phyloP scores from a whole-genome alignment of 2,888 invertebrate species.

The Troilus luridus region DNA sequence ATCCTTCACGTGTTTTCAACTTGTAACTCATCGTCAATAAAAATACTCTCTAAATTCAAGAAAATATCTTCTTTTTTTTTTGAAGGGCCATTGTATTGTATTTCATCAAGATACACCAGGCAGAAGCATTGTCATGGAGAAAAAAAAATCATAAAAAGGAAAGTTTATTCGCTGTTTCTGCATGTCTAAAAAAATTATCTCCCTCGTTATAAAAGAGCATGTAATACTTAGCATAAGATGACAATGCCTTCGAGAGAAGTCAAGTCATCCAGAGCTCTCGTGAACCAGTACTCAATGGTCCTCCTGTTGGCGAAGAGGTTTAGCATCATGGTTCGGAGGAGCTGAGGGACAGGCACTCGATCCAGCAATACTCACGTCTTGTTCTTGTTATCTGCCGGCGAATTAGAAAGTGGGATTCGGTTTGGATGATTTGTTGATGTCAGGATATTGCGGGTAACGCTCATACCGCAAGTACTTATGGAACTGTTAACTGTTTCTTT shows the following conservation, averaged over 20 bases:
- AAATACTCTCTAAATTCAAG: neutral
- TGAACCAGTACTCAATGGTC: neutral
- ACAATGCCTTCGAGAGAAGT: neutral
- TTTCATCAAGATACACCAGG: neutral
- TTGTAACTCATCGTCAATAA: neutral
- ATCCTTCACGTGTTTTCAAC: neutral
- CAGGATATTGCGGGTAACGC: neutral
- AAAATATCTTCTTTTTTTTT: neutral
- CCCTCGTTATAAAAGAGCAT: slow-evolving; percentile 17
- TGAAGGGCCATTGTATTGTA: neutral
- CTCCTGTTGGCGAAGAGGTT: neutral
- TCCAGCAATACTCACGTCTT: neutral
- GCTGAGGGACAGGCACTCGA: neutral
- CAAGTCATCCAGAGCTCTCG: neutral
- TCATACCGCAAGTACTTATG: neutral
- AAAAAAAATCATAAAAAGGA: neutral
- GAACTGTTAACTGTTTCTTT: too few relatives aligned
- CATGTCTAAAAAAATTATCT: neutral
- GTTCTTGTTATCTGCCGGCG: neutral
- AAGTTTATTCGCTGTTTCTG: neutral
- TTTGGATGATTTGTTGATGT: neutral
- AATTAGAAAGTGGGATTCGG: slow-evolving; percentile 2
- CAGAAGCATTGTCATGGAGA: neutral
- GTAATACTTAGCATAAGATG: neutral
- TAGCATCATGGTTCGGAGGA: neutral